Evolutionary conservation across 2,113 vertebrate genomes (phyloP), one percentile per base, ranked within the genome.

Genomic region (Choloepus hoffmanni): DNA sequence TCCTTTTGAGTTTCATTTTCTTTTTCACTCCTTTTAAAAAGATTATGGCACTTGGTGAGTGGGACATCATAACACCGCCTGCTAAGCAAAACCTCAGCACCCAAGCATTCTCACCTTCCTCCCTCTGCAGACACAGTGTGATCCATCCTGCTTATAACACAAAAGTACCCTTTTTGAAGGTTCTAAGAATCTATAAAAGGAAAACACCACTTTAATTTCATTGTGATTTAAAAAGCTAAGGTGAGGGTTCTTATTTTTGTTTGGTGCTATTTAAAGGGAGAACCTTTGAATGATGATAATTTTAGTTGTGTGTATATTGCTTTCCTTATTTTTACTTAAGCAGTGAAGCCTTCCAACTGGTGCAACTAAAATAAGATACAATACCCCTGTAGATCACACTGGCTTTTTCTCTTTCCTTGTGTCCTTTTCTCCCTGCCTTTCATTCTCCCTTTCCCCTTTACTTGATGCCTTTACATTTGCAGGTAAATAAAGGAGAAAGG

Each of bases 151-250:
- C 62, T 78, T 50, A 15, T 15, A 33, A 68, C 26, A 36, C 50
- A 19, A 67, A 63, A 24, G n/a, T 19, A 73, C 9, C 5, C 45
- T 67, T 93, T 30, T 0, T 2, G 62, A 60, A 93, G 63, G 74
- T 45, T 85, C 12, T 74, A 77, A 67, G 60, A 91, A 67, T 79
- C 65, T 72, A 72, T 33, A 62, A 92, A 89, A 81, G 43, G 45
- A 85, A 95, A 82, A 63, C 19, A 36, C 89, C 58, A 30, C 55
- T 55, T 26, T 63, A 43, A 40, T 92, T 92, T 55, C 62, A 62
- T 16, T 70, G 89, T 83, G 85, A 77, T 73, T 94, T 48, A 77
- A 85, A 94, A 91, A 73, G 92, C 96, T 55, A 50, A 89, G 82
- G 65, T 79, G 70, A 72, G 77, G 48, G 26, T 62, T 95, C 96